Percentiles rank a stretch among this genome's conserved stretches.
Conservation (phyloP, 2,888 invertebrate species). For the Deroplatys truncata region DNA sequence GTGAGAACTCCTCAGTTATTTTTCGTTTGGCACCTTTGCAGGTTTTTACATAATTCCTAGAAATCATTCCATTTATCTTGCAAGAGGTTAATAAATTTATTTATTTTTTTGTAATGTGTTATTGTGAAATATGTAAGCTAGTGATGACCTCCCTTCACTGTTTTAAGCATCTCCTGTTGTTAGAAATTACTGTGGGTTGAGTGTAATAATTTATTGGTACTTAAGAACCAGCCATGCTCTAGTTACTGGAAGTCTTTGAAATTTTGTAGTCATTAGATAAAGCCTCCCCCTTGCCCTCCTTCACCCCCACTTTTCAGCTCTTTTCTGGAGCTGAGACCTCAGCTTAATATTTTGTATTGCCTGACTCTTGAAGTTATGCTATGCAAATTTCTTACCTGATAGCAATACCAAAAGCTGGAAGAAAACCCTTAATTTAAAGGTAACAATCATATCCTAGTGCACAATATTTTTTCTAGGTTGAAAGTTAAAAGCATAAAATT, state of each 20-base stretch:
- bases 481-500: not conserved
- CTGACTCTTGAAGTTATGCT: constrained; percentile 19
- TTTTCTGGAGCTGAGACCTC: constrained; percentile 12
- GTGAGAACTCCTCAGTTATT: not conserved
- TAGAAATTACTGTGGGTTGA: constrained; percentile 15
- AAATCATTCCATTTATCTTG: constrained; percentile 25
- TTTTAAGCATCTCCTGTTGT: constrained; percentile 12
- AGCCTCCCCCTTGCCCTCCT: not conserved
- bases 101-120: constrained; percentile 24
- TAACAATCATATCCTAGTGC: not conserved
- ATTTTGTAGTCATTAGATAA: constrained; percentile 5
- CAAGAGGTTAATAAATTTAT: constrained; percentile 5
- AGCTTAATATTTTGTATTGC: constrained; percentile 16
- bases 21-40: constrained; percentile 2
- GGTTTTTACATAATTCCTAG: constrained; percentile 23
- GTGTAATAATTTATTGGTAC: constrained; percentile 27
- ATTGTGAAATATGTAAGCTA: constrained; percentile 18
- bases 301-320: not conserved
- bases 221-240: constrained; percentile 18
- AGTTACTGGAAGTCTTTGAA: constrained; percentile 6
- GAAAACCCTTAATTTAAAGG: not conserved
- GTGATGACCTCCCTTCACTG: constrained; percentile 19
- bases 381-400: constrained; percentile 19
- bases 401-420: constrained; percentile 25
- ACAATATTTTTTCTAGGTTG: constrained; percentile 1